Percentiles rank a stretch among this genome's conserved stretches.
Evolutionary conservation across 2,113 vertebrate species (phyloP).

Genomic region (Cyprinodon variegatus): DNA sequence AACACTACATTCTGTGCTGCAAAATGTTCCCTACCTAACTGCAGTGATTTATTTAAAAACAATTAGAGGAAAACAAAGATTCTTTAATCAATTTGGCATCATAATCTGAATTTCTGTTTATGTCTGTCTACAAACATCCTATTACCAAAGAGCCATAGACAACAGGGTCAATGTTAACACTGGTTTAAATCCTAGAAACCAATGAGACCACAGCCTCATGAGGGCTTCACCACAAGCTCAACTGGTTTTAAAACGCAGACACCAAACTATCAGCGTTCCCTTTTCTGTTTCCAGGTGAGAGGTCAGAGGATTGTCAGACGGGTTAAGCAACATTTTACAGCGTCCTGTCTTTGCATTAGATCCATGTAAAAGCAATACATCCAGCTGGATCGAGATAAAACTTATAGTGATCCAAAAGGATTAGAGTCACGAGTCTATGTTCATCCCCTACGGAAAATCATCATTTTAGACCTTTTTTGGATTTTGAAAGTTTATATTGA

Average conservation of each 20-base stretch:
- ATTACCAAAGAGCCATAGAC: neutral
- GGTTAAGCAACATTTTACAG: neutral
- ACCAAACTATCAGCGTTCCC: neutral
- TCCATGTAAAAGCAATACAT: neutral
- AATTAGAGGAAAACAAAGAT: neutral
- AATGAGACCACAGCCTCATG: neutral
- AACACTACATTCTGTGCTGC: neutral
- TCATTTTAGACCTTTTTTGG: neutral
- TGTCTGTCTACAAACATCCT: neutral
- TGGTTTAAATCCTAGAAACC: neutral
- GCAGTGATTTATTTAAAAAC: neutral
- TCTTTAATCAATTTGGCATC: no score
- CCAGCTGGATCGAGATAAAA: neutral
- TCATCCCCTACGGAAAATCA: neutral
- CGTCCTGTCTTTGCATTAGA: neutral
- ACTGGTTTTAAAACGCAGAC: neutral
- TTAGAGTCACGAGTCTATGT: neutral
- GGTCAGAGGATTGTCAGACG: neutral
- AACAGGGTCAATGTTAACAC: neutral
- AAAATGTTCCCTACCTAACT: slow-evolving; percentile 1
- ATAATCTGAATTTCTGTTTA: neutral
- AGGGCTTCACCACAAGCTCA: neutral
- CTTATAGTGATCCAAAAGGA: neutral
- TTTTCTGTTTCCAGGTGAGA: neutral
- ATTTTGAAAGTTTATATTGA: neutral